Base-by-base conservation (phyloP, 1,140 invertebrate genomes). In the Atta texana region DNA sequence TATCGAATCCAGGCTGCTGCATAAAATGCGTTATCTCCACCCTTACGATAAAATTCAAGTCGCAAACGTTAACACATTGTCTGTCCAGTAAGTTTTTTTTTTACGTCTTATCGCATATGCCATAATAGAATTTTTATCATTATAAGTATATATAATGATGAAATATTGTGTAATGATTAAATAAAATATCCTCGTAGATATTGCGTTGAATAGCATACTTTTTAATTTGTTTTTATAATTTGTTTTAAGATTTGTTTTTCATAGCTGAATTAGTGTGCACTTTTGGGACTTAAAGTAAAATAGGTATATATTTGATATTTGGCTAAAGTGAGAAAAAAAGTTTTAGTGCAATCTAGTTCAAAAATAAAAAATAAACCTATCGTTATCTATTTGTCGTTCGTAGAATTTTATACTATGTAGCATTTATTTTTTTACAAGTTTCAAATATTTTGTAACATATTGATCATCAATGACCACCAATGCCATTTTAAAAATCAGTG, bases 41-140 rank as follows among this genome's bases (percentile, higher is more conserved):
- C 34, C 51, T 85, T 85, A 63, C 14, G 12, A 28, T 61, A 57
- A 88, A 72, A 76, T 85, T 89, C 72, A 61, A 77, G 31, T 10
- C 75, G 55, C 63, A 24, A 49, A 55, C 59, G 69, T 87, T 49
- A 49, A 51, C 34, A 8, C 34, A 44, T 66, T 66, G 31, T 68
- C 34, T 66, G 64, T 24, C 34, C n/a, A 7, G 7, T n/a, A n/a
- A 44, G 31, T 39, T 66, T 39, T 31, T 31, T 31, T 59, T 64
- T 34, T 66, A 34, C 18, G 4, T 64, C 34, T 31, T 31, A 31
- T 2, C 28, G 6, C 16, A 4, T 18, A 28, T 14, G 16, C 6
- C 28, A 31, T 31, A 8, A 6, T 64, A 64, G 61, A 34, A 31
- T 7, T 64, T 64, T 64, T 12, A 18, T 64, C 28, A 3, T 63